A percentile compares a stretch with the other conserved stretches of the same genome.
phyloP scores from a whole-genome alignment of 1,140 invertebrate genomes.

The Drosophila elegans region DNA sequence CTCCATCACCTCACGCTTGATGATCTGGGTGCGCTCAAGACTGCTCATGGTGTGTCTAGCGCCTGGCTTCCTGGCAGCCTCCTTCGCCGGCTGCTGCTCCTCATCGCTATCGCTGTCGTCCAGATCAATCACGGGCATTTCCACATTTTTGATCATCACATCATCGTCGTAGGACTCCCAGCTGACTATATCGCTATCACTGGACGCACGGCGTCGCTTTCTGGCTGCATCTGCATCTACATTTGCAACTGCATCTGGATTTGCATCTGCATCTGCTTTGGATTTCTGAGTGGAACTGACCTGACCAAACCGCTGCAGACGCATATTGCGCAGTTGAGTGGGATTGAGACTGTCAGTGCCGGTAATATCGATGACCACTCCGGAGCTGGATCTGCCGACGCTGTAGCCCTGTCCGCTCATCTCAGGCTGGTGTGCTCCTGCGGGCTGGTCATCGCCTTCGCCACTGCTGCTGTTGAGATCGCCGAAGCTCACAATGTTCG shows the following conservation, averaged over 20 bases:
- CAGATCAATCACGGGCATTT: slow-evolving; percentile 25
- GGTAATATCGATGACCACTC: slow-evolving; percentile 19
- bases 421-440: background rate
- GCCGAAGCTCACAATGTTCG: slow-evolving; percentile 48
- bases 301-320: slow-evolving; percentile 53
- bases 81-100: background rate
- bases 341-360: background rate
- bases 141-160: slow-evolving; percentile 19
- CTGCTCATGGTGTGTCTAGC: slow-evolving; percentile 13
- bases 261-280: background rate
- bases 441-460: background rate
- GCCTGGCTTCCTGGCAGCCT: background rate
- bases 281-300: background rate
- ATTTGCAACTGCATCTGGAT: background rate
- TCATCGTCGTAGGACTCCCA: slow-evolving; percentile 65
- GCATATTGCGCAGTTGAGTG: slow-evolving; percentile 47
- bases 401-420: slow-evolving; percentile 58
- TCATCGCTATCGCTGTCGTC: slow-evolving; percentile 52
- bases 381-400: background rate
- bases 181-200: background rate
- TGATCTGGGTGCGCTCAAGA: slow-evolving; percentile 53
- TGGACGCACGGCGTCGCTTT: slow-evolving; percentile 29
- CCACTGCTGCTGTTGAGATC: slow-evolving; percentile 40
- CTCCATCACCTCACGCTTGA: slow-evolving; percentile 75
- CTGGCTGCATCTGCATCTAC: background rate